Evolutionary conservation across 2,797 vertebrate species (phyloP).

Genomic region (Eremophila alpestris): DNA sequence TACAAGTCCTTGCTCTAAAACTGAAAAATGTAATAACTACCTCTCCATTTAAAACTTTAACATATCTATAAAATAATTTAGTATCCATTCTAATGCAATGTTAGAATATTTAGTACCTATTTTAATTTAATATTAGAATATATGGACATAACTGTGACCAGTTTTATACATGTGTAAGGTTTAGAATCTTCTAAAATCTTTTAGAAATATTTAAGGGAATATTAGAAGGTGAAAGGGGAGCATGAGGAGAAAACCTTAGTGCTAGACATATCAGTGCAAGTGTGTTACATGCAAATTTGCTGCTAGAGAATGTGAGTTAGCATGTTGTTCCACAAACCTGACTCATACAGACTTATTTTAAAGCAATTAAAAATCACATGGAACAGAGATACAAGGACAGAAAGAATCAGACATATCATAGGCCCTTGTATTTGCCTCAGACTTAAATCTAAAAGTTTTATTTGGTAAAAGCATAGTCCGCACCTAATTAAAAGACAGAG

Average conservation of each 20-base stretch:
- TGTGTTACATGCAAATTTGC: background rate
- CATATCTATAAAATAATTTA: constrained; percentile 52
- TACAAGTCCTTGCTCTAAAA: constrained; percentile 2
- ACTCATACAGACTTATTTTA: background rate
- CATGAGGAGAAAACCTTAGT: background rate
- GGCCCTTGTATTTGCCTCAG: background rate
- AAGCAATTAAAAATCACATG: background rate
- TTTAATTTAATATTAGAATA: constrained; percentile 28
- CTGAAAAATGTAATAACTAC: constrained; percentile 39
- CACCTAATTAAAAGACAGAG: background rate
- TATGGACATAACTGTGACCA: background rate
- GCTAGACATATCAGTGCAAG: background rate
- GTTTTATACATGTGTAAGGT: background rate
- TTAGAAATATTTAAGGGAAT: background rate
- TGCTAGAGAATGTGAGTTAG: background rate
- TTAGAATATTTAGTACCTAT: constrained; percentile 50
- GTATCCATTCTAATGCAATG: constrained; percentile 16
- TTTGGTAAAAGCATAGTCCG: background rate
- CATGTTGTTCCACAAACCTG: background rate
- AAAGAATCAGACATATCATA: background rate
- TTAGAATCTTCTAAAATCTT: background rate
- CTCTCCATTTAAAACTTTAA: constrained; percentile 51
- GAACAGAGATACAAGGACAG: background rate
- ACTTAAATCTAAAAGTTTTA: background rate
- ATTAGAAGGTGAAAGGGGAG: background rate